These are phyloP conservation scores for Syritta pipiens DNA, from an alignment of 2,888 invertebrate genomes.

Conservation along the genomic window DNA sequence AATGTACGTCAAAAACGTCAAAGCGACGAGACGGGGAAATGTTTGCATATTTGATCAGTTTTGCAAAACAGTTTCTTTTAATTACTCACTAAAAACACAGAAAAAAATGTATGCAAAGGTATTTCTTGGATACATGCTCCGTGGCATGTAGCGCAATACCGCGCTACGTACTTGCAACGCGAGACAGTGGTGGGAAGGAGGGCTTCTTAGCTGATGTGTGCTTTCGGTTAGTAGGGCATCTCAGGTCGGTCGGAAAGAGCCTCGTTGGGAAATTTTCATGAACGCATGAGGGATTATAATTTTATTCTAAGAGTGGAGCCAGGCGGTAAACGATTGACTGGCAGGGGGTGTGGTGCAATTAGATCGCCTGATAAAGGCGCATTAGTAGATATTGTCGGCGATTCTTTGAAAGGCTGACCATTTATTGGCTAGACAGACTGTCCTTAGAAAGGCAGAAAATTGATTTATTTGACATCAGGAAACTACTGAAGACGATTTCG, in stretches of 20 bases:
- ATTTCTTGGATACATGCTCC: constrained; percentile 28
- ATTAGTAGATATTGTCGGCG: no score
- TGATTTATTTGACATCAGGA: no score
- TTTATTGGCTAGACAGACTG: no score
- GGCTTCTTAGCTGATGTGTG: constrained; percentile 16
- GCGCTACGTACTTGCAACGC: constrained; percentile 3
- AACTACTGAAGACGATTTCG: no score
- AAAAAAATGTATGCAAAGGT: constrained; percentile 16
- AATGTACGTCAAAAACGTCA: constrained; percentile 32
- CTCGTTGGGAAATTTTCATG: constrained; percentile 43
- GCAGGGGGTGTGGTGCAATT: constrained; percentile 11
- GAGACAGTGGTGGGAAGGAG: constrained; percentile 38
- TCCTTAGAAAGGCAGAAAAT: no score
- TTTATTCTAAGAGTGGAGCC: constrained; percentile 54
- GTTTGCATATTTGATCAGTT: constrained; percentile 68
- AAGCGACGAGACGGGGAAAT: constrained; percentile 57
- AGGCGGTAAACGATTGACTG: constrained; percentile 60
- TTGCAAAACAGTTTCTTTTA: constrained; percentile 63
- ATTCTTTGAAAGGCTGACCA: no score
- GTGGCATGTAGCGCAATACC: constrained; percentile 49
- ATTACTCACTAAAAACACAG: constrained; percentile 56
- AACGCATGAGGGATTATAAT: constrained; percentile 58
- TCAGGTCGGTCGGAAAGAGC: constrained; percentile 26
- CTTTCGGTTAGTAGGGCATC: constrained; percentile 58
- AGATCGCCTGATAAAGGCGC: neutral